phyloP scores from a whole-genome alignment of 2,888 invertebrate genomes.

The Dolichopus griseipennis region DNA sequence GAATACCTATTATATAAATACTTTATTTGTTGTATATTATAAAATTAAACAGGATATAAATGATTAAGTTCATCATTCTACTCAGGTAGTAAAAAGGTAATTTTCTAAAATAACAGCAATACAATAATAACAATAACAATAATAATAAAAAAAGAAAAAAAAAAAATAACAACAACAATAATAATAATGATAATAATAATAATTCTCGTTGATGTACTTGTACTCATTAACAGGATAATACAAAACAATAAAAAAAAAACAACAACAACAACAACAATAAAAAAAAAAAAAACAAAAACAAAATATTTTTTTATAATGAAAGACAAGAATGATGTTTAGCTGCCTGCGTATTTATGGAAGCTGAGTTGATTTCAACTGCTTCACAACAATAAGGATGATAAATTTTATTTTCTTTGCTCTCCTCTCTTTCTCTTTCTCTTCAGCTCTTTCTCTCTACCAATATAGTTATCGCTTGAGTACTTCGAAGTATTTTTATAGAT shows the following conservation, averaged over 20 bases:
- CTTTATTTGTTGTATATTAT: too few relatives aligned
- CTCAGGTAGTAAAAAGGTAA: background rate
- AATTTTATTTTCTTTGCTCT: background rate
- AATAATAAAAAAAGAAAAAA: background rate
- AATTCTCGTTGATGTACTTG: slow-evolving; percentile 2
- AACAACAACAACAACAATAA: background rate
- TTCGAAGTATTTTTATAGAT: background rate
- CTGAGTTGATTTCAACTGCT: background rate
- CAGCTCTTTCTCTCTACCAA: too few relatives aligned
- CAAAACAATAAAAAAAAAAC: background rate
- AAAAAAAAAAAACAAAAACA: background rate
- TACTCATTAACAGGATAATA: slow-evolving; percentile 6
- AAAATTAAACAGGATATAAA: background rate
- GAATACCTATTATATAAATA: too few relatives aligned
- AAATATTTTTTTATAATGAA: background rate
- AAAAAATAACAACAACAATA: background rate
- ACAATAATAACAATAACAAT: background rate
- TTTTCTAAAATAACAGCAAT: background rate
- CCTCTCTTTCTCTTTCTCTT: background rate
- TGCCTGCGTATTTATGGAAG: background rate
- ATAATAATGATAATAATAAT: background rate
- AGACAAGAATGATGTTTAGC: background rate
- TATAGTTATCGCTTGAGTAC: too few relatives aligned
- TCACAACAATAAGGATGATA: background rate
- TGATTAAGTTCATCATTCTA: slow-evolving; percentile 4